Conservation (phyloP, 92 coral and sea anemone species). For the Meandrina meandrites region DNA sequence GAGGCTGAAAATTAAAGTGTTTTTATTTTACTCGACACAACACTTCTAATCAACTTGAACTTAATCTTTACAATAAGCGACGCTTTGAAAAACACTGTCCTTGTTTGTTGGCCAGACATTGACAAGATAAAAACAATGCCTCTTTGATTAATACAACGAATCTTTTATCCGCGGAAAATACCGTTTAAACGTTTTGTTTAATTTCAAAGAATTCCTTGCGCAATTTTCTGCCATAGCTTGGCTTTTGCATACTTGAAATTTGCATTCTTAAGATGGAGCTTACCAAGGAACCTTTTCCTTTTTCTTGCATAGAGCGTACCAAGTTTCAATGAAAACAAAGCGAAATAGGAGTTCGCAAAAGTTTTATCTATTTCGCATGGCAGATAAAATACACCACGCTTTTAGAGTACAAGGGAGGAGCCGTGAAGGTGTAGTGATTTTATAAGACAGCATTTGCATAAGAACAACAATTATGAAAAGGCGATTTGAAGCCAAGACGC, state of each 20-base stretch:
- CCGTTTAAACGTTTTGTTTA: background rate
- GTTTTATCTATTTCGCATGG: background rate
- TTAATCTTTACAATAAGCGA: too few relatives aligned
- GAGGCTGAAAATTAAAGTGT: too few relatives aligned
- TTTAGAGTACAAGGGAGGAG: background rate
- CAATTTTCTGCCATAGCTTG: background rate
- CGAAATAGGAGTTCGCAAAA: background rate
- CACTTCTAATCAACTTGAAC: too few relatives aligned
- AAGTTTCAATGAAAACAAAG: background rate
- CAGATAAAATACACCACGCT: background rate
- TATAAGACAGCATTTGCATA: background rate
- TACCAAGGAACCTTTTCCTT: too few relatives aligned
- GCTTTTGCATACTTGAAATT: background rate
- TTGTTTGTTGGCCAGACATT: background rate
- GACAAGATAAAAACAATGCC: background rate
- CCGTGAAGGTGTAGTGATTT: background rate
- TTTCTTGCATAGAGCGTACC: background rate
- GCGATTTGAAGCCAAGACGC: background rate
- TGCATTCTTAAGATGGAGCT: background rate
- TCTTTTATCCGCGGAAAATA: background rate
- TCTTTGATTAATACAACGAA: background rate
- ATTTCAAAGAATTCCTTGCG: slow-evolving; percentile 1
- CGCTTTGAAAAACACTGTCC: background rate
- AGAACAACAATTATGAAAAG: background rate
- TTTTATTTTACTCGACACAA: too few relatives aligned